A percentile compares a stretch with the other conserved stretches of the same genome.
Conservation (phyloP, 2,888 invertebrate genomes). For the Petrolisthes manimaculis region DNA sequence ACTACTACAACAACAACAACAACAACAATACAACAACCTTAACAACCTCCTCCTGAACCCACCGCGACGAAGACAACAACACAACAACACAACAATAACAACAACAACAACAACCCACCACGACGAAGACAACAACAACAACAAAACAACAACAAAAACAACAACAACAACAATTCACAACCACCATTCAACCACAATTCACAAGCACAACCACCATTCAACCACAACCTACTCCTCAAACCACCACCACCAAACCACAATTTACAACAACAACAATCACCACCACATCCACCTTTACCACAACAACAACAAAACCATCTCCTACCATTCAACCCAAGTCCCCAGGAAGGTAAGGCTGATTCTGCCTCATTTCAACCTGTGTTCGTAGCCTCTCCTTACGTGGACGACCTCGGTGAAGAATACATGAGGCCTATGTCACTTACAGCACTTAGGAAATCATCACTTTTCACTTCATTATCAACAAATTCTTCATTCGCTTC, state of each 20-base stretch:
- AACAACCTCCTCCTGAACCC: neutral
- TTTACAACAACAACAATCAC: neutral
- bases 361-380: constrained; percentile 61
- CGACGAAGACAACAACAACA: neutral
- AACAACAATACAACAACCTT: neutral
- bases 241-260: neutral
- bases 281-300: neutral
- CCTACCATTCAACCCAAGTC: constrained; percentile 55
- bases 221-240: too few relatives aligned
- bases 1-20: neutral
- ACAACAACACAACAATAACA: constrained; percentile 2
- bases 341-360: constrained; percentile 51
- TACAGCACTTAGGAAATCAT: neutral
- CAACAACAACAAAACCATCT: neutral
- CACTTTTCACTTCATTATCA: neutral
- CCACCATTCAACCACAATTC: neutral
- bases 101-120: neutral
- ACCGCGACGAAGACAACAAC: neutral
- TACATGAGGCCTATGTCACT: constrained; percentile 55
- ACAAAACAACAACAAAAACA: neutral
- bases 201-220: too few relatives aligned
- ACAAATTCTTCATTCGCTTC: neutral
- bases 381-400: constrained; percentile 54
- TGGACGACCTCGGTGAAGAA: constrained; percentile 54
- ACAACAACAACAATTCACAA: neutral